Percentiles rank a stretch among this genome's conserved stretches.
Conservation (phyloP, 2,888 invertebrate species). For the Papilio gigon region DNA sequence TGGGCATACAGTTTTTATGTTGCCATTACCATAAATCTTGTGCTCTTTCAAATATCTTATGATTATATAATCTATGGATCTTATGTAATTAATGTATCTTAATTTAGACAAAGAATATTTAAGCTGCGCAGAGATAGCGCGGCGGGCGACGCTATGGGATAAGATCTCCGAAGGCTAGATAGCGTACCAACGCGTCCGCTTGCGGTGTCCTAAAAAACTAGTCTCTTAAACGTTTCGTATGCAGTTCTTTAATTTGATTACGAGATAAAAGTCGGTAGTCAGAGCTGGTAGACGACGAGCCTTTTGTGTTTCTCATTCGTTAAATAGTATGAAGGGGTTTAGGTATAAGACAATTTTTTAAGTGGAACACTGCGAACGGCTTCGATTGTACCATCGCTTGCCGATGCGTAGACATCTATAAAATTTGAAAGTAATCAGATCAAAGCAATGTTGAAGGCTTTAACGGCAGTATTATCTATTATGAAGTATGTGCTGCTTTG, state of each 20-base stretch:
- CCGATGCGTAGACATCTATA: conserved; percentile 60
- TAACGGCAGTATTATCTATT: conserved; percentile 37
- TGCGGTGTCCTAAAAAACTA: too few relatives aligned
- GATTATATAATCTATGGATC: conserved; percentile 34
- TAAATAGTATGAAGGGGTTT: too few relatives aligned
- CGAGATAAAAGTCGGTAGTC: too few relatives aligned
- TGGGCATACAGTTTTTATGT: conserved; percentile 22
- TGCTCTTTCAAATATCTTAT: conserved; percentile 23
- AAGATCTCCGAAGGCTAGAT: conserved; percentile 56
- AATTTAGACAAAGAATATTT: conserved; percentile 64
- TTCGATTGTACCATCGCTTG: too few relatives aligned
- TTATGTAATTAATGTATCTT: conserved; percentile 55
- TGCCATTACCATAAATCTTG: conserved; percentile 50
- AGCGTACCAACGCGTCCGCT: conserved; percentile 47
- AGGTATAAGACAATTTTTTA: too few relatives aligned
- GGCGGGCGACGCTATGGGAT: conserved; percentile 62
- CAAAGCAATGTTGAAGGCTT: conserved; percentile 54
- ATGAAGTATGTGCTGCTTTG: conserved; percentile 25
- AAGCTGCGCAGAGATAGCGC: conserved; percentile 60
- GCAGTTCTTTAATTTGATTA: too few relatives aligned
- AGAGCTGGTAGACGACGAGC: too few relatives aligned
- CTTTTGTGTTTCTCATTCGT: too few relatives aligned
- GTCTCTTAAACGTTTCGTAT: too few relatives aligned
- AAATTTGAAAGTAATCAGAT: conserved; percentile 67
- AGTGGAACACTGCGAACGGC: too few relatives aligned